Evolutionary conservation across 2,888 invertebrate genomes (phyloP), one percentile per base, ranked within the genome.

Genomic region (Elysia crispata): DNA sequence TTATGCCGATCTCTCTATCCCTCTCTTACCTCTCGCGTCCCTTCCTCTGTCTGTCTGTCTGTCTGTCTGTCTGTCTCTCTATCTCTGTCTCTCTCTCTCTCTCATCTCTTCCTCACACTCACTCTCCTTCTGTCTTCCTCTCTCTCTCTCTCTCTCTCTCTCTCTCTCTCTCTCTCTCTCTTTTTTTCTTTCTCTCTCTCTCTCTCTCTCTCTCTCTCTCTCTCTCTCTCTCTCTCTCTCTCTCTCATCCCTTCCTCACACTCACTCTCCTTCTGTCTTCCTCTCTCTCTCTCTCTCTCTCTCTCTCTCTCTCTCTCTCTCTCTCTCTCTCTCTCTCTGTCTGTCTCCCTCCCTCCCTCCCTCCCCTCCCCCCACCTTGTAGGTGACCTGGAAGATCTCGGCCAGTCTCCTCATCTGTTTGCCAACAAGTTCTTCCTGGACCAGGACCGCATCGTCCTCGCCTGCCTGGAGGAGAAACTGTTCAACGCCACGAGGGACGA

Each of bases 341-440:
- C 41, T 41, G 5, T 41, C 3, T 41, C 41, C 11, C 5, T 6
- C 41, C 41, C 41, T 11, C 41, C 41, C 41, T 11, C 41, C 41
- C 41, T 30, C 31, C 41, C 28, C 41, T 31, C 41, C 69, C n/a
- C 30, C 31, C n/a, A 33, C 70, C 50, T 1, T 70, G 73, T 87
- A 8, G 82, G 83, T 28, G 89, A 90, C 73, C 81, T 87, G 30
- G 84, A 83, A 3, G 80, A 84, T 82, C 82, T 90, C 23, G 72
- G 73, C 18, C 62, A 67, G 25, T 54, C 76, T 5, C 76, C 76
- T 13, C 60, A 87, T 57, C 75, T 90, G 25, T 87, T 90, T 70
- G 88, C 87, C 30, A 90, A 90, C 81, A 90, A 90, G 82, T 90
- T 90, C 73, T 84, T 87, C 80, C 31, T 83, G 11, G 82, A 83